A percentile compares a stretch with the other conserved stretches of the same genome.
These are phyloP conservation scores for Agriotes lineatus DNA, from an alignment of 2,888 invertebrate species.

Conservation along the genomic window DNA sequence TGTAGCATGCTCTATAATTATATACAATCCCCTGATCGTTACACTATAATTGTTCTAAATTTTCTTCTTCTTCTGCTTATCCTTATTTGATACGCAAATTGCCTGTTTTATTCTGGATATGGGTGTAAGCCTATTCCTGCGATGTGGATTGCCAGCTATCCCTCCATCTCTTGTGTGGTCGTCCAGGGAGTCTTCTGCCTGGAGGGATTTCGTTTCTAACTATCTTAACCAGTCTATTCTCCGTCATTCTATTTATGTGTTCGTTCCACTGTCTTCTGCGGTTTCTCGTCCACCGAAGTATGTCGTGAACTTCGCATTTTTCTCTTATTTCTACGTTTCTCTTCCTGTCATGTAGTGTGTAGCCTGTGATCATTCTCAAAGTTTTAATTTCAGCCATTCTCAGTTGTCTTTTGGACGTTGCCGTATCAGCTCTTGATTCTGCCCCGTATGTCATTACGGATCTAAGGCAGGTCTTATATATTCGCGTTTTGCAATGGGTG, in stretches of 20 bases:
- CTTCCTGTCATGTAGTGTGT: background rate
- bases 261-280: background rate
- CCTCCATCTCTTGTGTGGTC: background rate
- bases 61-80: too few relatives aligned
- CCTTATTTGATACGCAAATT: too few relatives aligned
- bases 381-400: background rate
- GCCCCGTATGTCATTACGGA: background rate
- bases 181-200: background rate
- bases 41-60: too few relatives aligned
- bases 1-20: too few relatives aligned
- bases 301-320: background rate
- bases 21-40: too few relatives aligned
- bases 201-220: background rate
- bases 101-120: too few relatives aligned
- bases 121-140: background rate
- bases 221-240: background rate
- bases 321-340: background rate
- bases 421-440: background rate
- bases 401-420: background rate
- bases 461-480: background rate
- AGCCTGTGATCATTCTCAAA: background rate
- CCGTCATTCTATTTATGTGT: background rate
- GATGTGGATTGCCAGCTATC: background rate
- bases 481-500: background rate
- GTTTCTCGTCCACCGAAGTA: background rate